Base-by-base conservation (phyloP, 2,113 vertebrate genomes). In the Trichechus manatus region DNA sequence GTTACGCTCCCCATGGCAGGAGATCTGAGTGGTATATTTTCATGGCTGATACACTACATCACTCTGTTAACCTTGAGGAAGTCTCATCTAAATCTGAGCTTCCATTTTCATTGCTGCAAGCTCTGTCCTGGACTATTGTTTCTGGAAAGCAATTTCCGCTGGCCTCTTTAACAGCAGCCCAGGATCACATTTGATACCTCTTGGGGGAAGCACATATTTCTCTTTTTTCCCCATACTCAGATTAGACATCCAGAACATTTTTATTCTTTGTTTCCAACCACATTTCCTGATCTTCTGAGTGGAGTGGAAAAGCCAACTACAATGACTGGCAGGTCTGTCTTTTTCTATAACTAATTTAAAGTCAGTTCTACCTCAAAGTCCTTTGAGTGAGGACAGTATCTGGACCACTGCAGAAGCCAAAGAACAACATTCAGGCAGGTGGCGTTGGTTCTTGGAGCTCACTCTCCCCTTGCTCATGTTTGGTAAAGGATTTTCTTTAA, bases 401-500 rank as follows among this genome's bases (percentile, higher is more conserved):
- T 95, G 42, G 17, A 56, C 84, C 77, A 59, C 11, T 39, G 44
- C 61, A 59, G 9, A 89, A 89, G 50, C 29, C 59, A 81, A 72
- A 64, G n/a, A 83, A 72, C 9, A 92, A 44, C 22, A 70, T 86
- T 56, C 15, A 29, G 13, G 29, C 15, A 10, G 25, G 19, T 2
- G 1, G 47, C 84, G 31, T 39, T 42, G 29, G 25, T 53, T 89
- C 42, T 33, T 47, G 79, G 79, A 84, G 91, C 70, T 50, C 5
- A 42, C 27, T 47, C 14, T 70, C 19, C 42, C 44, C 20, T 42
- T 29, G 47, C 36, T 97, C 59, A 29, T 50, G 31, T 89, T 87
- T 66, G 70, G 70, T 90, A 95, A 90, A 94, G 47, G 83, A 83
- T 61, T 92, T 92, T 50, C 86, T 93, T 89, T 63, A 27, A 66